phyloP scores from a whole-genome alignment of 2,797 vertebrate genomes.

The Squalus acanthias region DNA sequence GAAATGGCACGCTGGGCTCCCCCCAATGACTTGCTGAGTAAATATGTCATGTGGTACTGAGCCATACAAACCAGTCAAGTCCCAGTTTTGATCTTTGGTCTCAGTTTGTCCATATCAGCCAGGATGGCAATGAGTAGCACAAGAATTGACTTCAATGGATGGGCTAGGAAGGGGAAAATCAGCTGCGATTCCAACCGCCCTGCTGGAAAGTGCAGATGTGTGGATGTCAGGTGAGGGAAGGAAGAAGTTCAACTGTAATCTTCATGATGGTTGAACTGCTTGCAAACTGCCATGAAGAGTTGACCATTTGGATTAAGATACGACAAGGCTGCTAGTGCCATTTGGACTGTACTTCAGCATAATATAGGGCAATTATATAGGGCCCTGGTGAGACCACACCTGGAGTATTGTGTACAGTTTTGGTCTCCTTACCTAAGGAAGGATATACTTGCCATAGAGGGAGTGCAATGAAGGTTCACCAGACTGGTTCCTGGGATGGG shows the following conservation, averaged over 20 bases:
- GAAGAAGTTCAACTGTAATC: background rate
- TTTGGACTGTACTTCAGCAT: background rate
- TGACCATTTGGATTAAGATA: background rate
- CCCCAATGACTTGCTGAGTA: background rate
- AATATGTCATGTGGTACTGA: background rate
- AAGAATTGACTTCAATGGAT: constrained; percentile 50
- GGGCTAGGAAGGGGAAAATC: background rate
- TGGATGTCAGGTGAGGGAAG: background rate
- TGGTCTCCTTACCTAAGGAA: no score
- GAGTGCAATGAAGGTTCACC: no score
- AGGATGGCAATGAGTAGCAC: constrained; percentile 53
- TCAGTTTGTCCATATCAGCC: constrained; percentile 42
- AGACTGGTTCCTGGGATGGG: no score
- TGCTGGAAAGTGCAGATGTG: background rate
- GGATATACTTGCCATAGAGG: no score
- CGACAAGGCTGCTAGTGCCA: background rate
- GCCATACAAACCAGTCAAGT: background rate
- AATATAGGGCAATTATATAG: no score
- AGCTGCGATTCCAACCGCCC: background rate
- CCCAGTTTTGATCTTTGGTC: constrained; percentile 12
- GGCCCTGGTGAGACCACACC: no score
- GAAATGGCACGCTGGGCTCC: background rate
- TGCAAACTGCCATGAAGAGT: background rate
- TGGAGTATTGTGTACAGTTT: no score
- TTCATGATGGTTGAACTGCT: background rate